Conservation (phyloP, 2,888 invertebrate genomes). For the Ischnura elegans region DNA sequence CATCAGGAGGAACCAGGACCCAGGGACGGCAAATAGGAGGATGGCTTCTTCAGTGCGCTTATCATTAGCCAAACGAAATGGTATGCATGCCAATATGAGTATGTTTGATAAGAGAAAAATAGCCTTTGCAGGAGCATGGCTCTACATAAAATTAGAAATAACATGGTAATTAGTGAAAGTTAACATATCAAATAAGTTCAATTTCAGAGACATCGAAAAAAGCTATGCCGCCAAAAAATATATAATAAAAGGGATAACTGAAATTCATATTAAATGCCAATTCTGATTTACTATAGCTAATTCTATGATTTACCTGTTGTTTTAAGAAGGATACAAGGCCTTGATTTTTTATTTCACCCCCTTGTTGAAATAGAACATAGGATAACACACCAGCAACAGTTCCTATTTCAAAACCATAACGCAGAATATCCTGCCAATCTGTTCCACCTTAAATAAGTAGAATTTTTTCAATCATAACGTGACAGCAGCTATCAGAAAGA, state of each 20-base stretch:
- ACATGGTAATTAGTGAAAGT: not conserved
- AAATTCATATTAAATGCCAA: too few relatives aligned
- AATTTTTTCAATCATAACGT: not conserved
- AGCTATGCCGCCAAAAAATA: too few relatives aligned
- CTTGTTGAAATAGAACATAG: conserved; percentile 94
- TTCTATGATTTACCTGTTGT: conserved; percentile 86
- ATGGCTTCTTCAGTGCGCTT: conserved; percentile 93
- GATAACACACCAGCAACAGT: conserved; percentile 92
- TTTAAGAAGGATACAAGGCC: conserved; percentile 93
- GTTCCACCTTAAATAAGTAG: conserved; percentile 75
- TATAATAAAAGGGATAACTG: too few relatives aligned
- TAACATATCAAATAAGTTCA: too few relatives aligned
- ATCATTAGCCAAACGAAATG: conserved; percentile 88
- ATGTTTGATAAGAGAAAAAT: conserved; percentile 96
- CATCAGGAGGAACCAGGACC: conserved; percentile 98
- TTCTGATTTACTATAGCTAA: too few relatives aligned
- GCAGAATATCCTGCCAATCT: conserved; percentile 79
- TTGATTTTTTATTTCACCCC: conserved; percentile 96
- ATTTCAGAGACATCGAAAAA: too few relatives aligned
- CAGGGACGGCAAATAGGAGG: conserved; percentile 94
- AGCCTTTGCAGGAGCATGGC: conserved; percentile 95
- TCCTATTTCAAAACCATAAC: conserved; percentile 90
- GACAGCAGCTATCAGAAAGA: not conserved
- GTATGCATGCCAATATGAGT: conserved; percentile 93
- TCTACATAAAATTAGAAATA: conserved; percentile 80